Conservation (phyloP, 2,797 vertebrate genomes). For the Neosilurus mollespiculum region DNA sequence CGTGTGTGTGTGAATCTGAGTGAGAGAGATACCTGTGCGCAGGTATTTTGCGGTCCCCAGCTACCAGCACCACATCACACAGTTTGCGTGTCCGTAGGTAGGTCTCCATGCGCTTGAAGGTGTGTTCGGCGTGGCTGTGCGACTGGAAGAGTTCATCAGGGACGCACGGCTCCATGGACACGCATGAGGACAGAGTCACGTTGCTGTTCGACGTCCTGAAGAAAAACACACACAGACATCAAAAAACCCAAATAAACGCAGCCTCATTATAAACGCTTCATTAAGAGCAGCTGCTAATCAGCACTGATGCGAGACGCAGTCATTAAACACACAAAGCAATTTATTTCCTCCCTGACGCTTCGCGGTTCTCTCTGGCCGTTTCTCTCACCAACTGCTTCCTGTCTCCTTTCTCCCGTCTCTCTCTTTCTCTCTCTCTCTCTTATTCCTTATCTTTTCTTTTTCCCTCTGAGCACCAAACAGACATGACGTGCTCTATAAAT, state of each 20-base stretch:
- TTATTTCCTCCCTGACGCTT: constrained; percentile 59
- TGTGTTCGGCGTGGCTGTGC: constrained; percentile 90
- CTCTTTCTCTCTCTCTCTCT: not conserved
- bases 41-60: constrained; percentile 91
- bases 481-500: constrained; percentile 30
- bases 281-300: constrained; percentile 68
- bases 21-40: constrained; percentile 89
- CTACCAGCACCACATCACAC: constrained; percentile 92
- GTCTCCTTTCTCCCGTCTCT: not conserved
- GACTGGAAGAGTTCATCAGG: constrained; percentile 95
- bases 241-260: constrained; percentile 55
- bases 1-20: constrained; percentile 78
- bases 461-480: not conserved
- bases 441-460: not conserved
- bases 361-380: constrained; percentile 39
- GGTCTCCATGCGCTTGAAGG: constrained; percentile 96
- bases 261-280: constrained; percentile 67
- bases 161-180: constrained; percentile 91
- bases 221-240: constrained; percentile 66
- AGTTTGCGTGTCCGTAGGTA: constrained; percentile 90
- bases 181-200: constrained; percentile 85
- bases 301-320: constrained; percentile 61
- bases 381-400: not conserved
- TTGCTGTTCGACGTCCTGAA: constrained; percentile 84
- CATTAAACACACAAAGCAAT: constrained; percentile 60